These are phyloP conservation scores for Agonopterix arenella DNA, from an alignment of 2,888 invertebrate species.

Conservation along the genomic window DNA sequence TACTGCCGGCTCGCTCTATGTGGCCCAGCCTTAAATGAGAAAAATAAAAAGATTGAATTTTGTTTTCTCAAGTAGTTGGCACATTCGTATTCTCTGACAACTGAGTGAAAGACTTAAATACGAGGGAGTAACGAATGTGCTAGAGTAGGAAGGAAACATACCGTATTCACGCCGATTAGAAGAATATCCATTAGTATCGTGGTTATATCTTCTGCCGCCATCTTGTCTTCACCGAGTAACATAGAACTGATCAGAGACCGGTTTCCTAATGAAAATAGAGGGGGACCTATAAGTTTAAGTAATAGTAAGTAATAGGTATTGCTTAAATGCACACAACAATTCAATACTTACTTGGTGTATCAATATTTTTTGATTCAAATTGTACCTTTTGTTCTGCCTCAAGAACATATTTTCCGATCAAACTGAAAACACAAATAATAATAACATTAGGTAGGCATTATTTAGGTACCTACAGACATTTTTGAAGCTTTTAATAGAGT, in stretches of 20 bases:
- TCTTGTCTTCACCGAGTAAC: constrained; percentile 69
- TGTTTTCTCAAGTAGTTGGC: too few relatives aligned
- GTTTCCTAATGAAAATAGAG: not conserved
- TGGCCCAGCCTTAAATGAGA: too few relatives aligned
- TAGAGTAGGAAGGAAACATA: constrained; percentile 21
- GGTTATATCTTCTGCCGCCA: constrained; percentile 78
- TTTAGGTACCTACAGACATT: too few relatives aligned
- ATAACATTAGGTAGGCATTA: too few relatives aligned
- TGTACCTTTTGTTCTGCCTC: constrained; percentile 56
- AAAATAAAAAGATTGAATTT: too few relatives aligned
- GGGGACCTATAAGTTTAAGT: not conserved
- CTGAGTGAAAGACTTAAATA: not conserved
- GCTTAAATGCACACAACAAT: not conserved
- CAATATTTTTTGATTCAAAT: constrained; percentile 22
- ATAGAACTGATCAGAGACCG: constrained; percentile 70
- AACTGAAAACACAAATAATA: constrained; percentile 39
- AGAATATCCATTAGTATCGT: constrained; percentile 81
- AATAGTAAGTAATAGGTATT: not conserved
- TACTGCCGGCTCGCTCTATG: too few relatives aligned
- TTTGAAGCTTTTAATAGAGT: too few relatives aligned
- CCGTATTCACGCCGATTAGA: constrained; percentile 80
- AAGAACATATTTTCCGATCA: constrained; percentile 78
- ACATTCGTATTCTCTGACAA: too few relatives aligned
- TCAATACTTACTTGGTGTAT: constrained; percentile 23
- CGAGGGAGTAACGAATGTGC: not conserved